Evolutionary conservation across 2,797 vertebrate genomes (phyloP).

Genomic region (Linurgus olivaceus): DNA sequence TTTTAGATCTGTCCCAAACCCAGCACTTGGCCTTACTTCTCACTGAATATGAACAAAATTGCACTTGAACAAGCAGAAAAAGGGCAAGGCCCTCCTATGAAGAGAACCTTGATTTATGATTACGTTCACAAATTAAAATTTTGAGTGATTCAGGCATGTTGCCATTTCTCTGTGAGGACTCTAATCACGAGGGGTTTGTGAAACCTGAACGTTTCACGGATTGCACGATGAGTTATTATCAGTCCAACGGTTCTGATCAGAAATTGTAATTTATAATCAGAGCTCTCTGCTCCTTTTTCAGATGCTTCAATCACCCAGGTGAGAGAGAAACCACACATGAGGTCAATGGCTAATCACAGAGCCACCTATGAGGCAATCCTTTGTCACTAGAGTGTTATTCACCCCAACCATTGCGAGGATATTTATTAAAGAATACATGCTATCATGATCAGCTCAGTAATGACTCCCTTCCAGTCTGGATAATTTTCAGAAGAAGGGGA

Average conservation of each 20-base stretch:
- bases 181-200: conserved; percentile 20
- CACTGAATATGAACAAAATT: background rate
- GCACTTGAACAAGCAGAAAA: background rate
- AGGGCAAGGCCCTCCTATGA: background rate
- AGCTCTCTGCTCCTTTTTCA: conserved; percentile 14
- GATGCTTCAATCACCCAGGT: background rate
- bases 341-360: conserved; percentile 41
- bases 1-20: background rate
- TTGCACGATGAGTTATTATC: conserved; percentile 17
- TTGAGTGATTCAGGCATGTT: conserved; percentile 4
- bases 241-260: background rate
- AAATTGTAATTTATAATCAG: conserved; percentile 43
- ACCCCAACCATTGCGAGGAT: background rate
- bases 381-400: background rate
- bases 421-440: conserved; percentile 23
- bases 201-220: background rate
- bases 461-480: background rate
- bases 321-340: background rate
- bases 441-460: background rate
- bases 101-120: conserved; percentile 37
- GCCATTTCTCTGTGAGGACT: conserved; percentile 25
- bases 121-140: conserved; percentile 12
- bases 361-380: background rate
- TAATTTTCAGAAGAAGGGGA: background rate
- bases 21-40: background rate